Conservation (phyloP, 2,888 invertebrate species). For the Oasisia sp. region DNA sequence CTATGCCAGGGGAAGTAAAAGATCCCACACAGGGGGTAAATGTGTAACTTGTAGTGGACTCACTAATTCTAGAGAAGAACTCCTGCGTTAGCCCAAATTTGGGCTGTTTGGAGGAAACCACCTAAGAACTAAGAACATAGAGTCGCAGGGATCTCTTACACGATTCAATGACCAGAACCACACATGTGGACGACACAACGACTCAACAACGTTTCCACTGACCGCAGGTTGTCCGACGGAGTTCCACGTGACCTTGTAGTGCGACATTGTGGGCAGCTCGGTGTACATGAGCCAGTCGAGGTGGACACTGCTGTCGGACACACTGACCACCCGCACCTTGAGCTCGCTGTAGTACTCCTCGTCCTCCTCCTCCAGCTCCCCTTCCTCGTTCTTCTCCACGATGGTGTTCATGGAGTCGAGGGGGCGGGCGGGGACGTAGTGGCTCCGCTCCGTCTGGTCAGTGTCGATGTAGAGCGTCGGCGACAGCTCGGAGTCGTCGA, state of each 20-base stretch:
- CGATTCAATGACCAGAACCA: neutral
- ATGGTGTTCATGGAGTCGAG: neutral
- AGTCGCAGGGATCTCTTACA: neutral
- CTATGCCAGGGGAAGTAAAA: no score
- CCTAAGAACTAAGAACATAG: no score
- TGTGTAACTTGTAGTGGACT: no score
- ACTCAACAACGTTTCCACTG: slow-evolving; percentile 38
- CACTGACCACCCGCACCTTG: slow-evolving; percentile 55
- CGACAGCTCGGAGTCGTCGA: slow-evolving; percentile 58
- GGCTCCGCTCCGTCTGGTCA: slow-evolving; percentile 19
- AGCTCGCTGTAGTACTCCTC: slow-evolving; percentile 31
- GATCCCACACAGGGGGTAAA: no score
- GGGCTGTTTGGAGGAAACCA: no score
- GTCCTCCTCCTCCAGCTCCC: neutral
- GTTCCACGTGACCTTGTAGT: slow-evolving; percentile 64
- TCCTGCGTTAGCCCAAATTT: no score
- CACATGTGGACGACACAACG: neutral
- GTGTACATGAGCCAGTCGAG: slow-evolving; percentile 62
- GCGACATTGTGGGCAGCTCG: slow-evolving; percentile 54
- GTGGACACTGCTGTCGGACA: slow-evolving; percentile 60
- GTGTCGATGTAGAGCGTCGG: slow-evolving; percentile 58
- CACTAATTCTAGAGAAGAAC: no score
- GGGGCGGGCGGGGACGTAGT: neutral
- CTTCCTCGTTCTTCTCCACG: neutral
- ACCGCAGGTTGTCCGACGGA: slow-evolving; percentile 64